Evolutionary conservation across 2,113 vertebrate species (phyloP).

Genomic region (Heterotis niloticus): DNA sequence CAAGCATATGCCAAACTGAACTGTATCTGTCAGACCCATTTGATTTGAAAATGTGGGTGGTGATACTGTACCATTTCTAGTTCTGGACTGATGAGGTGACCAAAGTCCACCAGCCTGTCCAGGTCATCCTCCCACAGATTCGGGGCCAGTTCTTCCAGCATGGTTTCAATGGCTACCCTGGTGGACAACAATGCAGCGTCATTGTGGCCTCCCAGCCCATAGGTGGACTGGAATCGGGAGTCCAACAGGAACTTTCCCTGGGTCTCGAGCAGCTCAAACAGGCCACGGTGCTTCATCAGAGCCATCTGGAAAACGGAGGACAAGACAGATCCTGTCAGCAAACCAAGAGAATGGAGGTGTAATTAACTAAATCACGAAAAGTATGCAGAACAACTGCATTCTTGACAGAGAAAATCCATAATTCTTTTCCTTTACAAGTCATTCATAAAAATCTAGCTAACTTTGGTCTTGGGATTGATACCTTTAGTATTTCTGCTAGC

Average conservation of each 20-base stretch:
- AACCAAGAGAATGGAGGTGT: background rate
- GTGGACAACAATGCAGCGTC: conserved; percentile 56
- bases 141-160: conserved; percentile 77
- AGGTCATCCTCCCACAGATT: conserved; percentile 81
- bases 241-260: conserved; percentile 58
- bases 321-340: background rate
- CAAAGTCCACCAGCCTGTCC: conserved; percentile 75
- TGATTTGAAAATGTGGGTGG: too few species aligned
- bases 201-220: background rate
- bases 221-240: conserved; percentile 64
- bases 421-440: too few species aligned
- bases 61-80: conserved; percentile 71
- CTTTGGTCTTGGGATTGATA: conserved; percentile 28
- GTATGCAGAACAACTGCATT: background rate
- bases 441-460: background rate
- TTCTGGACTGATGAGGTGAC: conserved; percentile 74
- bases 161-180: conserved; percentile 69
- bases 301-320: conserved; percentile 65
- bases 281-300: conserved; percentile 73
- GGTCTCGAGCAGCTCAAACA: conserved; percentile 69
- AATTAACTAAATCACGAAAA: background rate
- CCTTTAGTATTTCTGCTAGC: conserved; percentile 77
- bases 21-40: too few species aligned
- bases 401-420: background rate
- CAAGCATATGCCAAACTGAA: too few species aligned